phyloP scores from a whole-genome alignment of 2,888 invertebrate genomes.

The Notodonta ziczac region DNA sequence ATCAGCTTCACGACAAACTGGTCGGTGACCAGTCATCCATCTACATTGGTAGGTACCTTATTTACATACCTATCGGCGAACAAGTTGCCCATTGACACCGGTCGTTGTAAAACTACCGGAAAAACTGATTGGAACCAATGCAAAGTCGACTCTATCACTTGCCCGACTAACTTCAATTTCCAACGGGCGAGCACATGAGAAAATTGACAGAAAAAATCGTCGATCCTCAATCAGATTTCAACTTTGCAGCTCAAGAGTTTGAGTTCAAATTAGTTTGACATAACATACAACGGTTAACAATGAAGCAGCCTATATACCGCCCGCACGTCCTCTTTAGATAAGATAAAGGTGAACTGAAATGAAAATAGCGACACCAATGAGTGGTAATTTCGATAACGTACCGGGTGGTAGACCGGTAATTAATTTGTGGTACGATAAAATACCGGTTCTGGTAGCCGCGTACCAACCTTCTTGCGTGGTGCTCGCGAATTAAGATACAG shows the following conservation, averaged over 20 bases:
- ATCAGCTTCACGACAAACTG: constrained; percentile 55
- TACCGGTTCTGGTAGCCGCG: constrained; percentile 58
- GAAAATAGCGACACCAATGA: constrained; percentile 77
- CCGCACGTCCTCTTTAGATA: constrained; percentile 85
- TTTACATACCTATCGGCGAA: constrained; percentile 81
- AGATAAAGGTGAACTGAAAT: constrained; percentile 80
- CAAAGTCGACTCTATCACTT: constrained; percentile 42
- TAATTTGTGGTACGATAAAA: constrained; percentile 68
- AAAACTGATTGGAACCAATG: constrained; percentile 46
- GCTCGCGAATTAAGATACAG: background rate
- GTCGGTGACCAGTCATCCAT: constrained; percentile 80
- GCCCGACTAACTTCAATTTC: constrained; percentile 29
- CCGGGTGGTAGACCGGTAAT: constrained; percentile 67
- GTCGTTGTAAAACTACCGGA: constrained; percentile 74
- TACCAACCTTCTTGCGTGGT: constrained; percentile 21
- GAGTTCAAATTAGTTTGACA: constrained; percentile 35
- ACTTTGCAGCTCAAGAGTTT: constrained; percentile 11
- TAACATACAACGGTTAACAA: constrained; percentile 54
- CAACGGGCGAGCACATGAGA: constrained; percentile 33
- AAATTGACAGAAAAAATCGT: constrained; percentile 56
- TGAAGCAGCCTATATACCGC: constrained; percentile 72
- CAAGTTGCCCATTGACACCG: constrained; percentile 76
- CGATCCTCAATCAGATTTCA: constrained; percentile 23
- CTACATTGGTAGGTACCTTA: constrained; percentile 51
- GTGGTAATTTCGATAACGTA: constrained; percentile 67